Conservation (phyloP, 2,113 vertebrate genomes). For the Amblyopsis rosae region DNA sequence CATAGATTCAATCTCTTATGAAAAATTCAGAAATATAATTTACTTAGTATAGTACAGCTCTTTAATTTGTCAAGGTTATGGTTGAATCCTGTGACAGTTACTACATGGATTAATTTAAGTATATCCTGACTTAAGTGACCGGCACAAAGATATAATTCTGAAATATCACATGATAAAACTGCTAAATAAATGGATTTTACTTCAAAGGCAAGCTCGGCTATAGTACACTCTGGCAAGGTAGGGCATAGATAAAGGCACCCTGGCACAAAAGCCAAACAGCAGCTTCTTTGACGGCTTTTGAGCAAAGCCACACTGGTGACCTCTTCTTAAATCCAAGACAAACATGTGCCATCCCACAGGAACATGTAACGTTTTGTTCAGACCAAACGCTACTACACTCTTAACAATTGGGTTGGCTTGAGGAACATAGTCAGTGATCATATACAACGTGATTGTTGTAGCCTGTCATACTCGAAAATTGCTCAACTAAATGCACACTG, state of each 20-base stretch:
- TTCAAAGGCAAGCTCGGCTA: conserved; percentile 69
- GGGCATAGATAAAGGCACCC: conserved; percentile 62
- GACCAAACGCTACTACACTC: neutral
- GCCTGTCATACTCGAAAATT: no score
- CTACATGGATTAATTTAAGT: conserved; percentile 63
- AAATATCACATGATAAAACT: conserved; percentile 63
- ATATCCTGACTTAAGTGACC: conserved; percentile 73
- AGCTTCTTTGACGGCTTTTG: conserved; percentile 53
- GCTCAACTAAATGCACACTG: no score
- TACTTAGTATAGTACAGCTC: conserved; percentile 75
- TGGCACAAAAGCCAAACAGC: conserved; percentile 62
- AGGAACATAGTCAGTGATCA: no score
- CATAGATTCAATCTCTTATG: conserved; percentile 88
- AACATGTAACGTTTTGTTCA: conserved; percentile 20
- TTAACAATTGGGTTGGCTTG: no score
- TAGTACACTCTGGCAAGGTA: conserved; percentile 63
- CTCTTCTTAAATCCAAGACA: conserved; percentile 14
- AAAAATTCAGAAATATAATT: conserved; percentile 87
- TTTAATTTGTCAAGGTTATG: conserved; percentile 50
- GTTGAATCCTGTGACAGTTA: conserved; percentile 62
- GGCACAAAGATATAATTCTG: conserved; percentile 68
- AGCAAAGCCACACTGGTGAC: conserved; percentile 44
- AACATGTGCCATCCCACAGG: conserved; percentile 3
- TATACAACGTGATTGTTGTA: no score
- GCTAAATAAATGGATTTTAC: conserved; percentile 61